Conservation (phyloP, 2,797 vertebrate species). For the Falco novaeseelandiae region DNA sequence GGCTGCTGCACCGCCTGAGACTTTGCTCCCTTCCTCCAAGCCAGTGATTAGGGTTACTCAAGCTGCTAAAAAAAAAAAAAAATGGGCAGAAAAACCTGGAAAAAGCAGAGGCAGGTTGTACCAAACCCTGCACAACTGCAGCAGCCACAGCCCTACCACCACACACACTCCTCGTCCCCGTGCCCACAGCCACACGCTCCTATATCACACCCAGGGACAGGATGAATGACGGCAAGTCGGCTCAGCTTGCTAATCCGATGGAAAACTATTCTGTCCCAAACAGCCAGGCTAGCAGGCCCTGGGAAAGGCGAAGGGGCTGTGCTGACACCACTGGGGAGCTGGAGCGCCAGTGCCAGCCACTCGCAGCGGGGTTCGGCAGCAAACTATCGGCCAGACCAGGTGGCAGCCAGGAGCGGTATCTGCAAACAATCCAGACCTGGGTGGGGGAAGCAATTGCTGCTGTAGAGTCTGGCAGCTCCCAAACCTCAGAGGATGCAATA, state of each 20-base stretch:
- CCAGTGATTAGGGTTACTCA: neutral
- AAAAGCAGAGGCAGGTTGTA: neutral
- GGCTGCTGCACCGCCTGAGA: fast-evolving
- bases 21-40: neutral
- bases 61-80: neutral
- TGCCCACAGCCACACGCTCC: neutral
- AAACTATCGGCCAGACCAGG: neutral
- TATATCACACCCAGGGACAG: neutral
- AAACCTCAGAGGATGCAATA: neutral
- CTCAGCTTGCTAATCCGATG: neutral
- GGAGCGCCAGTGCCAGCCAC: fast-evolving
- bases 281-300: neutral
- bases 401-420: neutral
- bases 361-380: neutral
- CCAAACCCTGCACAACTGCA: neutral
- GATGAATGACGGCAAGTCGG: neutral
- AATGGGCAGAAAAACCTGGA: neutral
- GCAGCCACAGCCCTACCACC: neutral
- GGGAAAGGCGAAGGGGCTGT: neutral
- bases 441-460: neutral
- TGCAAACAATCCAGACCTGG: neutral
- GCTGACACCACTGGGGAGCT: fast-evolving
- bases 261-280: neutral
- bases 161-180: fast-evolving
- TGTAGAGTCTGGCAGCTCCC: neutral